These are phyloP conservation scores for Argyresthia goedartella DNA, from an alignment of 2,888 invertebrate species.

Conservation along the genomic window DNA sequence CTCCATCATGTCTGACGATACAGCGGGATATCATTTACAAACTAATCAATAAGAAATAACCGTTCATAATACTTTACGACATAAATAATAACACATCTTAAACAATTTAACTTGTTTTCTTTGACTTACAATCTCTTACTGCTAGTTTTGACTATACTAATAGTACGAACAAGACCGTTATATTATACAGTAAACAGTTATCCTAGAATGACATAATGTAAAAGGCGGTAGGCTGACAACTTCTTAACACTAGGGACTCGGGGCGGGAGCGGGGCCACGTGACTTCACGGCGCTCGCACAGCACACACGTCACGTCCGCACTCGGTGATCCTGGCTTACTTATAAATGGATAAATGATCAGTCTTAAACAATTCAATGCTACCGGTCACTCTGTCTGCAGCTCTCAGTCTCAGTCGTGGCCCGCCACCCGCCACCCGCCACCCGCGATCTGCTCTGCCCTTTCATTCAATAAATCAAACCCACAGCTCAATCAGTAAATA, in stretches of 20 bases:
- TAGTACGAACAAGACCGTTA: slow-evolving; percentile 68
- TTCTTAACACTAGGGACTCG: slow-evolving; percentile 61
- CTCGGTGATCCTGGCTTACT: slow-evolving; percentile 56
- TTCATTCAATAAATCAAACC: too few relatives aligned
- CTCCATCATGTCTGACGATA: slow-evolving; percentile 44
- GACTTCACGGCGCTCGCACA: slow-evolving; percentile 22
- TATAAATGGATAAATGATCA: slow-evolving; percentile 68
- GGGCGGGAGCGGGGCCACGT: slow-evolving; percentile 12
- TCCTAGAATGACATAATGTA: slow-evolving; percentile 66
- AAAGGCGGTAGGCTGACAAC: slow-evolving; percentile 70
- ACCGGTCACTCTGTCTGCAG: slow-evolving; percentile 12
- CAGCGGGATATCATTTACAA: slow-evolving; percentile 64
- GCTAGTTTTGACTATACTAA: slow-evolving; percentile 66
- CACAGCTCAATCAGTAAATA: too few relatives aligned
- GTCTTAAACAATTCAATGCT: slow-evolving; percentile 58
- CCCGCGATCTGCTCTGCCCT: too few relatives aligned
- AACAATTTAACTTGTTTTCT: slow-evolving; percentile 70
- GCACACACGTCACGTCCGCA: slow-evolving; percentile 40
- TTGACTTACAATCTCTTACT: slow-evolving; percentile 70
- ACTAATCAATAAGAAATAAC: slow-evolving; percentile 72
- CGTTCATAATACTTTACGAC: slow-evolving; percentile 72
- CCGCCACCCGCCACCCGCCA: too few relatives aligned
- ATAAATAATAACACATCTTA: slow-evolving; percentile 72
- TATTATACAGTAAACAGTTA: slow-evolving; percentile 54
- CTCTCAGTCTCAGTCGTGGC: too few relatives aligned